These are phyloP conservation scores for Adelges cooleyi DNA, from an alignment of 1,140 invertebrate species.

Conservation along the genomic window DNA sequence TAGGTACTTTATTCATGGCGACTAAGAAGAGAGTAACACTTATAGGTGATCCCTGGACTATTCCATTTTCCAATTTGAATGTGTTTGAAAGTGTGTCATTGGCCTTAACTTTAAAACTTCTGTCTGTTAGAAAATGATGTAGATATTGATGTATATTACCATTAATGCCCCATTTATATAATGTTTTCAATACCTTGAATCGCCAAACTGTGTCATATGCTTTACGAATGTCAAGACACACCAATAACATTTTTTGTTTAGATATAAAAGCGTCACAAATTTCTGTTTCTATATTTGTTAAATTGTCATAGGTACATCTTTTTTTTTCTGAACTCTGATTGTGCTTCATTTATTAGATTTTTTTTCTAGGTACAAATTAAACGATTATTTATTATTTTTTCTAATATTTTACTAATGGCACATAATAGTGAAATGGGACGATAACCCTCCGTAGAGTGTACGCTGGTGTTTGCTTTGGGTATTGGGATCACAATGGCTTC, in stretches of 20 bases:
- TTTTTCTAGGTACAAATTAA: no score
- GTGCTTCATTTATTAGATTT: no score
- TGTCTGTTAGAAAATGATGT: neutral
- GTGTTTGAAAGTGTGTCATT: neutral
- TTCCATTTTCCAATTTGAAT: neutral
- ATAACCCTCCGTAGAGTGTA: no score
- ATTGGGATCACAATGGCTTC: no score
- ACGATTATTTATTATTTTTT: no score
- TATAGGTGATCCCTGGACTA: neutral
- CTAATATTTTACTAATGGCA: no score
- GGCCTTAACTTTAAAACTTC: neutral
- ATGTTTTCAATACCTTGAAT: neutral
- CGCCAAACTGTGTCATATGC: neutral
- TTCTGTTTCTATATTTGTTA: neutral
- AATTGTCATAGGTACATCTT: neutral
- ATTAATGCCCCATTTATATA: neutral
- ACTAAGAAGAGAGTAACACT: neutral
- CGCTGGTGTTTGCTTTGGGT: no score
- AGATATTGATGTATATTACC: neutral
- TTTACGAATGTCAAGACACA: neutral
- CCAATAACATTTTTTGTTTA: no score
- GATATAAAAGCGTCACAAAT: neutral
- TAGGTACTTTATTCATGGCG: neutral
- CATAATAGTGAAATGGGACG: no score
- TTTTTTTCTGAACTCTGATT: no score